phyloP scores from a whole-genome alignment of 2,113 vertebrate genomes.

The Megaceryle torquata region DNA sequence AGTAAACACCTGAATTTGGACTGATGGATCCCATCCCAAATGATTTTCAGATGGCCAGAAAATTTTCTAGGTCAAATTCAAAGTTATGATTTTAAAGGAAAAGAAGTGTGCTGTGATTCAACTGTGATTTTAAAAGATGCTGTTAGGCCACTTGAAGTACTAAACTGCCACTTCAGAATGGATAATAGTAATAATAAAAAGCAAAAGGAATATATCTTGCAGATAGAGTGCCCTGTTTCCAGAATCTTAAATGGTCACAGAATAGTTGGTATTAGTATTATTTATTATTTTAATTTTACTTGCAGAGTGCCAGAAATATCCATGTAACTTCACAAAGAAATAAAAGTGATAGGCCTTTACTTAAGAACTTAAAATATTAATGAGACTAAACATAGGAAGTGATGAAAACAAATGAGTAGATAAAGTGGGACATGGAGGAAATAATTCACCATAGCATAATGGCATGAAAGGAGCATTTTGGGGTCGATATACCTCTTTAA shows the following conservation, averaged over 20 bases:
- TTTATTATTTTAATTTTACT: slow-evolving; percentile 42
- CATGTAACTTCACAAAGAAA: background rate
- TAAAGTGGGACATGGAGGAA: background rate
- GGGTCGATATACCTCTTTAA: background rate
- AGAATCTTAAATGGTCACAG: background rate
- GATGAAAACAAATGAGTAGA: background rate
- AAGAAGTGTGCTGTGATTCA: background rate
- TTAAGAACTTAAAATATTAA: slow-evolving; percentile 11
- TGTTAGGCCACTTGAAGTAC: background rate
- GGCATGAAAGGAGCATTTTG: background rate
- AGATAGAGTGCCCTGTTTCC: background rate
- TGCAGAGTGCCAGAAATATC: background rate
- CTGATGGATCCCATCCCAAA: background rate
- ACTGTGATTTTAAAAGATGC: slow-evolving; percentile 4
- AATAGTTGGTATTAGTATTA: slow-evolving; percentile 7
- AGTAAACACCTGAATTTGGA: background rate
- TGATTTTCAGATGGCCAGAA: background rate
- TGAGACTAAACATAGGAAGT: background rate
- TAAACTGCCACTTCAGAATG: background rate
- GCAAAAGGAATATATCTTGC: background rate
- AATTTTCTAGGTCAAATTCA: background rate
- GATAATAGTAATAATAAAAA: slow-evolving; percentile 6
- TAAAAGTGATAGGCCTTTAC: background rate
- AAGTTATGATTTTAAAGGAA: background rate
- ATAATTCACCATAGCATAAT: background rate